phyloP scores from a whole-genome alignment of 2,797 vertebrate species.

The Myiothlypis coronata region DNA sequence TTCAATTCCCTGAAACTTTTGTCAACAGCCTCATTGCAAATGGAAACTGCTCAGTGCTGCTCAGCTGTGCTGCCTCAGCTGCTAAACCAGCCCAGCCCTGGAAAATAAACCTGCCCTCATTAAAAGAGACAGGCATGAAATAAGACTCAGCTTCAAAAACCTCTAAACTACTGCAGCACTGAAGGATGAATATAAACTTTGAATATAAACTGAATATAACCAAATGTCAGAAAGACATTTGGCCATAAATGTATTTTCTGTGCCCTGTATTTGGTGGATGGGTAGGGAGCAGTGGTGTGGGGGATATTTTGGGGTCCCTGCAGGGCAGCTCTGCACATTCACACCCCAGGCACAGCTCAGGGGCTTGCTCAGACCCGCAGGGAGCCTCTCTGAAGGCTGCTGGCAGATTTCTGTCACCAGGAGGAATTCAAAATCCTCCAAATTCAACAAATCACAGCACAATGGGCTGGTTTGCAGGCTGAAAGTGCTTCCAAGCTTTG shows the following conservation, averaged over 20 bases:
- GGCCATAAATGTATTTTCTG: not conserved
- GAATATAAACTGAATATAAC: no score
- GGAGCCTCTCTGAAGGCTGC: not conserved
- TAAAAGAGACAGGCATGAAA: not conserved
- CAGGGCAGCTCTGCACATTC: not conserved
- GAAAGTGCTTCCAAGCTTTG: not conserved
- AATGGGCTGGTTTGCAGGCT: not conserved
- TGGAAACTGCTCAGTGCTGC: not conserved
- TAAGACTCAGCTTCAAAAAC: slow-evolving; percentile 6
- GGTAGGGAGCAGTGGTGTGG: not conserved
- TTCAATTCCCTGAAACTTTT: slow-evolving; percentile 64
- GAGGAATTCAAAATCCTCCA: not conserved
- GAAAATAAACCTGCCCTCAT: not conserved
- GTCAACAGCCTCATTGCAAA: slow-evolving; percentile 44
- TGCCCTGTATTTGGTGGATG: not conserved
- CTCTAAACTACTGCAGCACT: not conserved
- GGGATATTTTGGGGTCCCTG: not conserved
- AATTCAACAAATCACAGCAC: not conserved
- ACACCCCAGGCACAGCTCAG: not conserved
- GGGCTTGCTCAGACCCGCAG: not conserved
- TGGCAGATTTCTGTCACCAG: not conserved
- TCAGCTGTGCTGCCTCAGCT: slow-evolving; percentile 27
- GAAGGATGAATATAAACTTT: not conserved
- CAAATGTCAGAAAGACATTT: not conserved
- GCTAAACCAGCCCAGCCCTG: not conserved